phyloP scores from a whole-genome alignment of 2,113 vertebrate genomes.

The Macquaria australasica region DNA sequence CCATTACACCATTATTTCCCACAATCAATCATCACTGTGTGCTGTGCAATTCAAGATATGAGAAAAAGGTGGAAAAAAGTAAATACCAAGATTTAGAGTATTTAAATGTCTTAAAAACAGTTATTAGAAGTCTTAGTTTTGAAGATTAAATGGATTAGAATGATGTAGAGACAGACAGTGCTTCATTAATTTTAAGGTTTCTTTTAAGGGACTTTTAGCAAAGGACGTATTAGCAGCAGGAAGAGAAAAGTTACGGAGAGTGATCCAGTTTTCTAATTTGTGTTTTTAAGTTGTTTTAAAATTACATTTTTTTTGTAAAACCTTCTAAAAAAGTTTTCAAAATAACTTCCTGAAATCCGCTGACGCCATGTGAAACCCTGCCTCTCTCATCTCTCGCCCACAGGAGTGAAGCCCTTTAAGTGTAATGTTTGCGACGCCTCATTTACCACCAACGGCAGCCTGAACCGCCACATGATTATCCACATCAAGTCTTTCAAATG shows the following conservation, averaged over 20 bases:
- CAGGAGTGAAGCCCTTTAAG: constrained; percentile 96
- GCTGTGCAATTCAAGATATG: neutral
- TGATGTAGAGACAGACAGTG: too few species aligned
- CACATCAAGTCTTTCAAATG: constrained; percentile 96
- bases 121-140: neutral
- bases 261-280: neutral
- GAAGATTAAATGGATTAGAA: neutral
- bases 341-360: neutral
- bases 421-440: constrained; percentile 92
- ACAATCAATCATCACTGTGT: too few species aligned
- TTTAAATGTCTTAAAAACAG: neutral
- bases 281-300: neutral
- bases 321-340: neutral
- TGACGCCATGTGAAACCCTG: neutral
- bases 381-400: neutral
- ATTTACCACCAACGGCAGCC: constrained; percentile 98
- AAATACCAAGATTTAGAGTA: neutral
- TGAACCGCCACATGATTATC: constrained; percentile 96
- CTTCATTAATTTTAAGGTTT: neutral
- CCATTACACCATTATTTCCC: neutral
- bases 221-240: neutral
- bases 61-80: neutral
- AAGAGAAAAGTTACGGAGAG: neutral
- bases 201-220: neutral
- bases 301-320: neutral